These are phyloP conservation scores for Drosophila neonasuta DNA, from an alignment of 2,888 invertebrate species.

Conservation along the genomic window DNA sequence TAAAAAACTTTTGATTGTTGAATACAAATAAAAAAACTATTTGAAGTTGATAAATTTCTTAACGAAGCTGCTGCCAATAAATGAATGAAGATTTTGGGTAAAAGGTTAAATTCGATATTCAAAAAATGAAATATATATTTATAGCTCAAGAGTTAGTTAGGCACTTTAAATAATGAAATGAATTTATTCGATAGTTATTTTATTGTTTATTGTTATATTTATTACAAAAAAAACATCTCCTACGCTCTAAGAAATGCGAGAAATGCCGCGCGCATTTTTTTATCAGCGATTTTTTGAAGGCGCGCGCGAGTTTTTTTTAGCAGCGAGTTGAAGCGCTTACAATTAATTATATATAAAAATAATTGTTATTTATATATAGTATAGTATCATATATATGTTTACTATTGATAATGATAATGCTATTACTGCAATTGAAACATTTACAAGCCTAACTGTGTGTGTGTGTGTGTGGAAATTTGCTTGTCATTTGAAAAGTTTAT, in stretches of 20 bases:
- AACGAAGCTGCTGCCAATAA: slow-evolving; percentile 31
- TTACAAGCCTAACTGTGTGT: slow-evolving; percentile 45
- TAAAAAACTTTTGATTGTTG: slow-evolving; percentile 11
- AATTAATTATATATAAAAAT: slow-evolving; percentile 45
- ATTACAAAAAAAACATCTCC: slow-evolving; percentile 11
- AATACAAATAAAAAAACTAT: slow-evolving; percentile 5
- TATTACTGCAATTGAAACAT: slow-evolving; percentile 51
- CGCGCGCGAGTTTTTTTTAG: slow-evolving; percentile 30
- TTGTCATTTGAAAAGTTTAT: slow-evolving; percentile 68
- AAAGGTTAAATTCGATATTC: slow-evolving; percentile 45
- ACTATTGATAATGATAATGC: slow-evolving; percentile 45
- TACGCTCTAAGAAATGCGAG: slow-evolving; percentile 43
- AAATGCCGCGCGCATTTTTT: slow-evolving; percentile 34
- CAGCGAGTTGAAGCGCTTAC: slow-evolving; percentile 43
- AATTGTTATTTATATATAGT: slow-evolving; percentile 21
- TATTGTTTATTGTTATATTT: not conserved
- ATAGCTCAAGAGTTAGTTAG: slow-evolving; percentile 54
- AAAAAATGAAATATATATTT: slow-evolving; percentile 44
- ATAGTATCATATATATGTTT: slow-evolving; percentile 9
- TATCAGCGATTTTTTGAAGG: slow-evolving; percentile 27
- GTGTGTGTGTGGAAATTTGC: slow-evolving; percentile 48
- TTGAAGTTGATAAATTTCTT: slow-evolving; percentile 5
- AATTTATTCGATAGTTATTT: not conserved
- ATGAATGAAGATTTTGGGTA: slow-evolving; percentile 11
- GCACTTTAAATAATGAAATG: slow-evolving; percentile 52